Conservation (phyloP, 1,140 invertebrate genomes). For the Cydia fagiglandana region DNA sequence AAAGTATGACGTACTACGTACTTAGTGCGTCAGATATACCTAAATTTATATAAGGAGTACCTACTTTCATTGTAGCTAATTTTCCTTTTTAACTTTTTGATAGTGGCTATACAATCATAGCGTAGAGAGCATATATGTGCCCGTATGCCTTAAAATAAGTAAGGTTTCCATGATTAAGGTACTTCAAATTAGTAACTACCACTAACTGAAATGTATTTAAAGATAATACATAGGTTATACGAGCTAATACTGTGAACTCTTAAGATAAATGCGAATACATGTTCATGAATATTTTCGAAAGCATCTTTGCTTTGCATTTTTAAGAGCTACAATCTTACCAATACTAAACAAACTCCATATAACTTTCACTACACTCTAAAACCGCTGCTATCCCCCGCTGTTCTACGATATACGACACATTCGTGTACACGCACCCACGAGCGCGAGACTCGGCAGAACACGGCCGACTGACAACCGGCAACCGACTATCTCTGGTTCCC, state of each 20-base stretch:
- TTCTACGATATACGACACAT: neutral
- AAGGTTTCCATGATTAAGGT: no score
- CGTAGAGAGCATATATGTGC: no score
- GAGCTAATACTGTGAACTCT: no score
- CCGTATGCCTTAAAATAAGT: no score
- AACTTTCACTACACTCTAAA: constrained; percentile 23
- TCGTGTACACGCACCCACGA: neutral
- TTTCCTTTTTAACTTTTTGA: no score
- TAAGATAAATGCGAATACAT: no score
- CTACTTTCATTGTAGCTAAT: no score
- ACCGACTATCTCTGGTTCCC: constrained; percentile 20
- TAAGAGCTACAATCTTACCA: constrained; percentile 17
- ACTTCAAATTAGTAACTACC: no score
- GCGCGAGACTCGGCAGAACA: neutral
- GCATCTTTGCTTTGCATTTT: neutral
- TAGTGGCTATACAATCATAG: no score
- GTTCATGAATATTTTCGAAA: no score
- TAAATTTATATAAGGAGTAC: neutral
- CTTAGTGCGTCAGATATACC: neutral
- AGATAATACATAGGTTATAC: no score
- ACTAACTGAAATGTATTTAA: no score
- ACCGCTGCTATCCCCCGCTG: neutral
- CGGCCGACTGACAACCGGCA: neutral
- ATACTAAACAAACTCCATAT: constrained; percentile 2
- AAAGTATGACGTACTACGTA: neutral